phyloP scores from a whole-genome alignment of 2,888 invertebrate genomes.

The Macrophya annulata region DNA sequence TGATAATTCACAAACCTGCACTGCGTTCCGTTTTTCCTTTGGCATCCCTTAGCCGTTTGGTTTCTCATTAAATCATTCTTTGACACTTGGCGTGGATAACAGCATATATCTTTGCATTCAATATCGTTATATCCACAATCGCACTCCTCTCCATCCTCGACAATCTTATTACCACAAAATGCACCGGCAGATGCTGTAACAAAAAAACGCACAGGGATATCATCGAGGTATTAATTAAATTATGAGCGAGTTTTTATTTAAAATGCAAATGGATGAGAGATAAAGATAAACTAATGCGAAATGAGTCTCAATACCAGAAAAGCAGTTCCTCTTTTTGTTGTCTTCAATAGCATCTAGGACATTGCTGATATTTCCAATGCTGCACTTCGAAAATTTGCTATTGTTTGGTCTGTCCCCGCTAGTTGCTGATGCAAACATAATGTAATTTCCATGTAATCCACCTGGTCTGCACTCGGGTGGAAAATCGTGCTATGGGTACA shows the following conservation, averaged over 20 bases:
- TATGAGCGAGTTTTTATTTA: background rate
- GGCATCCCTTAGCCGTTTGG: constrained; percentile 89
- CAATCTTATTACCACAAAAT: constrained; percentile 99
- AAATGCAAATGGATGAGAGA: background rate
- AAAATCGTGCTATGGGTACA: constrained; percentile 90
- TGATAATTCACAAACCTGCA: constrained; percentile 85
- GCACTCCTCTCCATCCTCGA: constrained; percentile 98
- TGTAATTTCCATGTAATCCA: constrained; percentile 96
- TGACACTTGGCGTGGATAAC: constrained; percentile 92
- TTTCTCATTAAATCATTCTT: constrained; percentile 86
- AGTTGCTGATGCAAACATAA: constrained; percentile 99
- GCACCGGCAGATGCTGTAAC: constrained; percentile 90
- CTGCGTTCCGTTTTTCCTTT: constrained; percentile 88
- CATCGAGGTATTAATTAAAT: background rate
- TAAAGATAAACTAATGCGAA: background rate
- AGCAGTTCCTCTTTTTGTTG: constrained; percentile 95
- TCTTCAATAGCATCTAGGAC: constrained; percentile 96
- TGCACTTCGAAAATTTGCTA: constrained; percentile 97
- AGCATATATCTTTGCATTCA: constrained; percentile 96
- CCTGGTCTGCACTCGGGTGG: constrained; percentile 95
- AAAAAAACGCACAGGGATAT: background rate
- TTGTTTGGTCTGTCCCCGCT: constrained; percentile 99
- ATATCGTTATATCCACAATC: constrained; percentile 97
- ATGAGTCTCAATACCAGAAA: constrained; percentile 82
- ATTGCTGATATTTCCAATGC: constrained; percentile 96